phyloP scores from a whole-genome alignment of 2,888 invertebrate species.

The Eremobia ochroleuca region DNA sequence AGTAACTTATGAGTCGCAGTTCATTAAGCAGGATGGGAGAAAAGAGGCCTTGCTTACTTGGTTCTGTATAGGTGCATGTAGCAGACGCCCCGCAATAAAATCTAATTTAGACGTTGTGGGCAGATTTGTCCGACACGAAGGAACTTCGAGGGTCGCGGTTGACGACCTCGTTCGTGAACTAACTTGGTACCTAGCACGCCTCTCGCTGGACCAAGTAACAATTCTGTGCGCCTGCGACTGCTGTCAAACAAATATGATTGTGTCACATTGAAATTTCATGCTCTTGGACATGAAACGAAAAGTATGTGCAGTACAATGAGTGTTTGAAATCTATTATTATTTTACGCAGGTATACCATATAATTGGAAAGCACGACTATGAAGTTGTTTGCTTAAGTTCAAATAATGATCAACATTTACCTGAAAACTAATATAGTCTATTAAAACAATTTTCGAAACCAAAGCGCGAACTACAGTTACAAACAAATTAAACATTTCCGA shows the following conservation, averaged over 20 bases:
- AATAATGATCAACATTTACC: neutral
- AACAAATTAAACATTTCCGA: neutral
- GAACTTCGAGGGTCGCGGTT: slow-evolving; percentile 84
- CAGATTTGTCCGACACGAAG: slow-evolving; percentile 88
- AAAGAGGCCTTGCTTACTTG: slow-evolving; percentile 73
- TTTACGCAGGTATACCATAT: neutral
- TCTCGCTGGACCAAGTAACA: slow-evolving; percentile 56
- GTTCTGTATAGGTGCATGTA: slow-evolving; percentile 77
- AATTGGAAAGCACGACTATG: neutral
- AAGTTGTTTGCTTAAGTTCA: neutral
- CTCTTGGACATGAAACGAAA: slow-evolving; percentile 7
- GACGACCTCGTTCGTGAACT: slow-evolving; percentile 81
- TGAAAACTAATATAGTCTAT: neutral
- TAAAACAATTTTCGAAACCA: neutral
- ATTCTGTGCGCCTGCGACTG: neutral
- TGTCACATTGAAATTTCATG: slow-evolving; percentile 26
- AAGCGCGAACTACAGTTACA: neutral
- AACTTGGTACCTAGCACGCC: slow-evolving; percentile 63
- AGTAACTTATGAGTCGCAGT: slow-evolving; percentile 73
- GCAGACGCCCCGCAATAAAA: slow-evolving; percentile 90
- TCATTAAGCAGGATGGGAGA: neutral
- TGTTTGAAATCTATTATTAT: neutral
- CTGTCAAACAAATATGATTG: slow-evolving; percentile 30
- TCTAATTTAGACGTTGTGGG: slow-evolving; percentile 90
- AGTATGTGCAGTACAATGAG: slow-evolving; percentile 4